A percentile compares a stretch with the other conserved stretches of the same genome.
Conservation (phyloP, 2,888 invertebrate species). For the Heliconius sara region DNA sequence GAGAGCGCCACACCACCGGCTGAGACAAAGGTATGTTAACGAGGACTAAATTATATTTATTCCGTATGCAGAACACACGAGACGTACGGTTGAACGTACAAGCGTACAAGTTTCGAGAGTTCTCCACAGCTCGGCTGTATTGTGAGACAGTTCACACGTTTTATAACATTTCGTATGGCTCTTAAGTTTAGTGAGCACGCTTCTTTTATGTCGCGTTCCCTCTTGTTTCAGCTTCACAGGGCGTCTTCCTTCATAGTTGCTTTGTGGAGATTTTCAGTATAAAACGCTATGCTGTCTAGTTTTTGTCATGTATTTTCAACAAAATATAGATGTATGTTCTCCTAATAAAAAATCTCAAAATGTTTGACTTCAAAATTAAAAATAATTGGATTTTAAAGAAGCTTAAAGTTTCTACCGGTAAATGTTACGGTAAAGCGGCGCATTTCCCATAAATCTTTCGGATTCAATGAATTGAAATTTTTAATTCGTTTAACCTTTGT, state of each 20-base stretch:
- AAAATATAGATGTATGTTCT: background rate
- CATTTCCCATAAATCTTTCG: slow-evolving; percentile 60
- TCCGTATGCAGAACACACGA: slow-evolving; percentile 62
- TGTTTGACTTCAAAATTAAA: background rate
- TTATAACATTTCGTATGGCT: slow-evolving; percentile 45
- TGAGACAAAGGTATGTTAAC: slow-evolving; percentile 59
- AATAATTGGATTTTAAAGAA: background rate
- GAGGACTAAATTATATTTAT: slow-evolving; percentile 70
- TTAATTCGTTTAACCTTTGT: slow-evolving; percentile 63
- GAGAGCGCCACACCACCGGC: slow-evolving; percentile 48
- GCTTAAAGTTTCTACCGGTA: background rate
- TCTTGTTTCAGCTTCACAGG: slow-evolving; percentile 39
- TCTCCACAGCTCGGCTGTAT: slow-evolving; percentile 36
- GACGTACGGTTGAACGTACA: slow-evolving; percentile 54
- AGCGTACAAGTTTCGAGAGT: slow-evolving; percentile 44
- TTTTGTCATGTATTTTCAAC: slow-evolving; percentile 10
- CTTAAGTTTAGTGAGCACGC: slow-evolving; percentile 42
- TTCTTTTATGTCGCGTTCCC: slow-evolving; percentile 43
- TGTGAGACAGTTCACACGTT: slow-evolving; percentile 42
- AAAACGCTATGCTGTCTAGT: slow-evolving; percentile 23
- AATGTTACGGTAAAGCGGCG: slow-evolving; percentile 19
- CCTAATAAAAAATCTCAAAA: background rate
- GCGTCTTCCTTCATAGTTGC: slow-evolving; percentile 38
- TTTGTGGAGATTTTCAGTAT: slow-evolving; percentile 37
- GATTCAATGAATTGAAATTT: slow-evolving; percentile 59